These are phyloP conservation scores for Bombus pascuorum DNA, from an alignment of 1,140 invertebrate species.

Conservation along the genomic window DNA sequence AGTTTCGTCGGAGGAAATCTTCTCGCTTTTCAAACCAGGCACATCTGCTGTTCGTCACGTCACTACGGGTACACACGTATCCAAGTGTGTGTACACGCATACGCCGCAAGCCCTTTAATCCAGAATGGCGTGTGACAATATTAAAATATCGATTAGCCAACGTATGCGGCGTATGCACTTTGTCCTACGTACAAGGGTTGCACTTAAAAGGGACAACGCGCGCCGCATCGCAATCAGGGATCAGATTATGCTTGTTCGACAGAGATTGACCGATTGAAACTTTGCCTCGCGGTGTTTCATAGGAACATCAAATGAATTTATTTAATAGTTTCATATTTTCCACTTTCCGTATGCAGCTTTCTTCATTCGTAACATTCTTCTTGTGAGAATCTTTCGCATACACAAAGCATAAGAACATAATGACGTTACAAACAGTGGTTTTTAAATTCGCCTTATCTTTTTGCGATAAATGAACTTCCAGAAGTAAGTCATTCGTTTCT, in stretches of 20 bases:
- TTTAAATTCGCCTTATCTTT: too few species aligned
- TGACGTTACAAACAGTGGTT: too few species aligned
- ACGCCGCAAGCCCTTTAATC: slow-evolving; percentile 78
- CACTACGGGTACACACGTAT: slow-evolving; percentile 16
- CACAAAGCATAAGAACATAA: too few species aligned
- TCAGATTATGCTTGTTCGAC: slow-evolving; percentile 17
- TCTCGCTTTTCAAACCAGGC: slow-evolving; percentile 44
- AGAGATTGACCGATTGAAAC: slow-evolving; percentile 33
- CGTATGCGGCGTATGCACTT: slow-evolving; percentile 82
- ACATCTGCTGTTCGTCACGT: slow-evolving; percentile 67
- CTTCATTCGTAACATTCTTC: too few species aligned
- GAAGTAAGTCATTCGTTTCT: background rate
- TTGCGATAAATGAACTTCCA: too few species aligned
- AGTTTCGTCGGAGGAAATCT: slow-evolving; percentile 41
- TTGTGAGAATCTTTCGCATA: too few species aligned
- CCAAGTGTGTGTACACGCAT: slow-evolving; percentile 9
- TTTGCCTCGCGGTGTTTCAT: background rate
- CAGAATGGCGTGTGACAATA: slow-evolving; percentile 77
- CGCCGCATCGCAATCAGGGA: slow-evolving; percentile 61
- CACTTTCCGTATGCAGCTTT: too few species aligned
- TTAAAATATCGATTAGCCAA: slow-evolving; percentile 83
- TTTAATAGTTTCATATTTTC: too few species aligned
- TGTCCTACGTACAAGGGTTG: slow-evolving; percentile 76
- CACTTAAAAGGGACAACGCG: slow-evolving; percentile 71
- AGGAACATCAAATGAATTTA: too few species aligned